Evolutionary conservation across 2,888 invertebrate genomes (phyloP), one percentile per base, ranked within the genome.

Genomic region (Andrena bucephala): DNA sequence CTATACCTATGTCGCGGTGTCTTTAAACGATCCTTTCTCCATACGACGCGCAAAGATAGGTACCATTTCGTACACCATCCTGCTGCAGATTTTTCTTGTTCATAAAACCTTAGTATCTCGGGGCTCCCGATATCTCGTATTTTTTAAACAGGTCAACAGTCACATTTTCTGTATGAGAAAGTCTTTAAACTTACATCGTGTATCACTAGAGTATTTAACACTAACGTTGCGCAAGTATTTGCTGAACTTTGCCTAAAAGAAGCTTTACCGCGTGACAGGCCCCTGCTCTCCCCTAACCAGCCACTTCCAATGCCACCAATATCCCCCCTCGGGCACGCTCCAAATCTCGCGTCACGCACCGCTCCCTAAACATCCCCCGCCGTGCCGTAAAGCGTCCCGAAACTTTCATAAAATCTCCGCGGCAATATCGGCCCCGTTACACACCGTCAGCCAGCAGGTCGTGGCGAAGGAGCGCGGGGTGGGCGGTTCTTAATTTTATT

Each of bases 1-100:
- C 65, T 54, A 66, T 57, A 71, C 54, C 10, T 4, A 10, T 52
- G 36, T 31, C 33, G 42, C 42, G 42, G 13, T 42, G 59, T 70
- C 67, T 73, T 83, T 83, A 83, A 84, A 80, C 77, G 79, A 80
- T 83, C 83, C 31, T 54, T 27, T 42, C 62, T 36, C 62, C 72
- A 16, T 27, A 20, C 16, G 20, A 24, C 20, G 59, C 52, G 54
- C 29, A 59, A 76, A 78, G 65, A 67, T 74, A 78, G 65, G 57
- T 74, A 57, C 27, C 36, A 7, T 59, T 60, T 59, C 24, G 52
- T 52, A 52, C 66, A 24, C 73, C 31, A 3, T n/a, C 24, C 13
- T 78, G 27, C 33, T 8, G 33, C 27, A 59, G 57, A 69, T 76
- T 79, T 73, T 33, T 42, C 68, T 63, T 60, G 29, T 59, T 59